Percentiles rank a stretch among this genome's conserved stretches.
These are phyloP conservation scores for Seira musarum DNA, from an alignment of 2,888 invertebrate species.

Conservation along the genomic window DNA sequence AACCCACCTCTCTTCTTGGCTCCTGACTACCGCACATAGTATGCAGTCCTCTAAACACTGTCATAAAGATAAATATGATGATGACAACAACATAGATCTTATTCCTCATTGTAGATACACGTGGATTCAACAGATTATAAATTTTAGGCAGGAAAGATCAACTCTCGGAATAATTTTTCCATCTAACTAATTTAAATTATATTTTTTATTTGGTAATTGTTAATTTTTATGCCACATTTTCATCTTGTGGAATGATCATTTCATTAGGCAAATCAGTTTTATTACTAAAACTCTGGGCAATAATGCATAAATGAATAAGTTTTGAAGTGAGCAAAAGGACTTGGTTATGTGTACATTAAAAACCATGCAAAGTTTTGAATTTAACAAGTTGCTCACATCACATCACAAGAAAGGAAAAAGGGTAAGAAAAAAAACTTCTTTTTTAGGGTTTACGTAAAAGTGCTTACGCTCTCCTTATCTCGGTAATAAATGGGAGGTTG, in stretches of 20 bases:
- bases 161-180: no score
- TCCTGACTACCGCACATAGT: neutral
- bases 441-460: neutral
- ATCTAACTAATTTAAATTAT: neutral
- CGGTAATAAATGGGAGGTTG: slow-evolving; percentile 56
- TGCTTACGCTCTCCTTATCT: slow-evolving; percentile 29
- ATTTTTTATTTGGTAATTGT: neutral
- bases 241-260: neutral
- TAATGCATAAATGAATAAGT: neutral
- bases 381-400: neutral
- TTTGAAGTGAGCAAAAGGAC: neutral
- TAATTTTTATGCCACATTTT: neutral
- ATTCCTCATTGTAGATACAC: neutral
- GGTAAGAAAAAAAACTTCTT: neutral
- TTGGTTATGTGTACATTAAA: neutral
- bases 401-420: no score
- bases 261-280: neutral
- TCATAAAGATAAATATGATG: neutral
- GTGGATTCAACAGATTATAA: neutral
- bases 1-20: neutral
- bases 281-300: neutral
- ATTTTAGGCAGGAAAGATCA: no score
- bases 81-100: neutral
- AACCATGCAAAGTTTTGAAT: neutral
- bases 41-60: neutral